Conservation (phyloP, 1,140 invertebrate genomes). For the Drosophila melanogaster region Release_6_plus_ISO1_MT NT_033777.3:12022001-12022500, state of each 20-base stretch:
- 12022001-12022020: constrained; percentile 47
- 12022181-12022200: constrained; percentile 52
- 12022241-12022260: background rate
- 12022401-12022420: constrained; percentile 51
- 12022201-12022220: constrained; percentile 4
- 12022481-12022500: constrained; percentile 40
- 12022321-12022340: constrained; percentile 81
- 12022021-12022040: constrained; percentile 6
- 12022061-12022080: background rate
- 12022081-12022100: constrained; percentile 16
- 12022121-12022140: constrained; percentile 70
- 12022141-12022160: constrained; percentile 49
- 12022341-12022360: constrained; percentile 73
- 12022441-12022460: constrained; percentile 23
- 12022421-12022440: constrained; percentile 47
- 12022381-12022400: constrained; percentile 32
- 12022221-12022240: background rate
- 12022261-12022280: constrained; percentile 24
- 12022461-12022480: background rate
- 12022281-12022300: constrained; percentile 55
- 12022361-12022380: constrained; percentile 7
- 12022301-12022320: constrained; percentile 75
- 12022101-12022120: constrained; percentile 18
- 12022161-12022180: constrained; percentile 59
- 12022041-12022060: constrained; percentile 67